These are phyloP conservation scores for Atherix ibis DNA, from an alignment of 2,888 invertebrate species.

Conservation along the genomic window DNA sequence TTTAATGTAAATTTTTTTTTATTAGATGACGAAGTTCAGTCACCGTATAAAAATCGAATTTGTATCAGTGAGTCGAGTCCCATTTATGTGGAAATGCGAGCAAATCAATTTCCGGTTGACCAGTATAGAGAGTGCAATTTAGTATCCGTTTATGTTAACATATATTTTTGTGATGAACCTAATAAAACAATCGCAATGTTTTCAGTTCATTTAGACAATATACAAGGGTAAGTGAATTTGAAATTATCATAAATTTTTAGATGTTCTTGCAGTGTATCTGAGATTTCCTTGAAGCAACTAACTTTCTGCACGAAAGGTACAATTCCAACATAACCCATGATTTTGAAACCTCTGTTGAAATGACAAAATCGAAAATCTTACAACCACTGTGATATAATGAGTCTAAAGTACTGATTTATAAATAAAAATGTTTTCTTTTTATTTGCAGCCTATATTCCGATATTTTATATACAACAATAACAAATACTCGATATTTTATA, in stretches of 20 bases:
- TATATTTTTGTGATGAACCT: constrained; percentile 27
- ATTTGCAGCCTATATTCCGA: too few species aligned
- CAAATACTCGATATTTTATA: constrained; percentile 28
- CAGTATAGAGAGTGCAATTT: constrained; percentile 22
- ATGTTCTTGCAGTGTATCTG: neutral
- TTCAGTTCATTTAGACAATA: constrained; percentile 27
- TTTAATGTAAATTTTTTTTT: neutral
- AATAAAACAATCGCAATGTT: constrained; percentile 23
- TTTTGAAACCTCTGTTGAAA: neutral
- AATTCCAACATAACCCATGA: neutral
- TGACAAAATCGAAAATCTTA: neutral
- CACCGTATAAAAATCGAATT: constrained; percentile 25
- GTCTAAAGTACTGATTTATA: too few species aligned
- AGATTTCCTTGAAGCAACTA: neutral
- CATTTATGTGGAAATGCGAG: constrained; percentile 28
- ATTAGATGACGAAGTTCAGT: constrained; percentile 23
- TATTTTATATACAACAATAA: constrained; percentile 24
- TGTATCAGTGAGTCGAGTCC: constrained; percentile 28
- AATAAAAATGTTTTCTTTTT: too few species aligned
- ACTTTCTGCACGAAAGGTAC: neutral
- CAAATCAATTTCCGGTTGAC: constrained; percentile 20
- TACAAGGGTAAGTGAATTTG: constrained; percentile 20
- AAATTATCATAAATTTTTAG: too few species aligned
- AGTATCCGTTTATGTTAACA: constrained; percentile 27
- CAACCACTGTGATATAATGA: too few species aligned